These are phyloP conservation scores for Lethenteron camtschaticum DNA, from an alignment of 2,113 vertebrate species.

Conservation along the genomic window DNA sequence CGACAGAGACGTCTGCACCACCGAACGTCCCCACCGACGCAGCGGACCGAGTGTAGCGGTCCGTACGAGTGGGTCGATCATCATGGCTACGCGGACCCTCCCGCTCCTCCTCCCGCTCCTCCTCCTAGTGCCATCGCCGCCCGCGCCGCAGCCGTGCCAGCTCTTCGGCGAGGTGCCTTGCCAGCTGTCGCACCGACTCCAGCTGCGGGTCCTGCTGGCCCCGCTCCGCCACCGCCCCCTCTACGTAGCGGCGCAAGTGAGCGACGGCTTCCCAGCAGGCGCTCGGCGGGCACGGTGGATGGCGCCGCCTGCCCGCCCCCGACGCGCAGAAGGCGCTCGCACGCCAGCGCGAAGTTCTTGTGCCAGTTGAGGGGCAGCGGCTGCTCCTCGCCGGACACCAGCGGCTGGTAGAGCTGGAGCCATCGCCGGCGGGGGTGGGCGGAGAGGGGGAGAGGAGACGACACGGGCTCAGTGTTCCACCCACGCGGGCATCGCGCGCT, in stretches of 20 bases:
- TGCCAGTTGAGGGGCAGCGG: constrained; percentile 80
- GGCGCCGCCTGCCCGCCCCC: constrained; percentile 10
- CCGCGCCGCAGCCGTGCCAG: constrained; percentile 18
- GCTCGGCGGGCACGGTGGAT: constrained; percentile 21
- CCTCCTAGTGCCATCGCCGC: no score
- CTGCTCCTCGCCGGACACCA: not conserved
- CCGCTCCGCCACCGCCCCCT: constrained; percentile 21
- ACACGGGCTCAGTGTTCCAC: no score
- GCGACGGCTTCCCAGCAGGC: constrained; percentile 38
- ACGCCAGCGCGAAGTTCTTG: constrained; percentile 80
- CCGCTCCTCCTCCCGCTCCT: not conserved
- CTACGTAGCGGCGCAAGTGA: constrained; percentile 47
- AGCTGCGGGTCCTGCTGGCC: constrained; percentile 36
- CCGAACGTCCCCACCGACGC: not conserved
- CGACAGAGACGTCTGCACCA: no score
- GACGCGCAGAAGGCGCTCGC: constrained; percentile 54
- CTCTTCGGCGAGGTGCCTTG: constrained; percentile 47
- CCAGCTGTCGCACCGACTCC: constrained; percentile 33
- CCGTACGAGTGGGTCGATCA: not conserved
- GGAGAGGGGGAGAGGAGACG: no score
- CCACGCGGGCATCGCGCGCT: no score
- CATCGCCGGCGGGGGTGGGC: no score
- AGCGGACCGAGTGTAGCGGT: not conserved
- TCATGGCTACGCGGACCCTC: rapidly evolving
- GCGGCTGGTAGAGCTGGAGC: no score